Conservation (phyloP, 2,113 vertebrate genomes). For the Butorides virescens region DNA sequence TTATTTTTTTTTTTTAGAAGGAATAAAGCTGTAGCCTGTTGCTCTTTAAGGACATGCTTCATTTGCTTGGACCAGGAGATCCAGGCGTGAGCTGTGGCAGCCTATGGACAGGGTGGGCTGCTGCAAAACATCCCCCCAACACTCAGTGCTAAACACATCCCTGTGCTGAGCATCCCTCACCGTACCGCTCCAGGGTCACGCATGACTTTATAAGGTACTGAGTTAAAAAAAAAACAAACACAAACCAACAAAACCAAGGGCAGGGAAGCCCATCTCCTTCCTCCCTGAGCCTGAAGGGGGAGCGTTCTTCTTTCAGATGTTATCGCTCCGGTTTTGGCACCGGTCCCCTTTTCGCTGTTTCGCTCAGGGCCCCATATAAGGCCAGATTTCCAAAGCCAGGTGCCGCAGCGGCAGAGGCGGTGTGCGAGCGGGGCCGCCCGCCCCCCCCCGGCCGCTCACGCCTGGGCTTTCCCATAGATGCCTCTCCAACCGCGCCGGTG, state of each 20-base stretch:
- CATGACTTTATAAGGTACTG: constrained; percentile 10
- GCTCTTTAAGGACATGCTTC: neutral
- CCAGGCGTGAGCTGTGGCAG: neutral
- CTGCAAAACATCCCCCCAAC: neutral
- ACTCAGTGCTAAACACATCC: neutral
- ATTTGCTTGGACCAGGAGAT: neutral
- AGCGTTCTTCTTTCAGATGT: constrained; percentile 42
- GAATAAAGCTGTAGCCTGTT: neutral
- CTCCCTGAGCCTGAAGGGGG: constrained; percentile 48
- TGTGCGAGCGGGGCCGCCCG: rapidly evolving
- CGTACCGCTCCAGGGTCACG: neutral
- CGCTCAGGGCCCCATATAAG: constrained; percentile 65
- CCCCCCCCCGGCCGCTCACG: neutral
- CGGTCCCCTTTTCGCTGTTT: neutral
- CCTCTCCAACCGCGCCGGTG: neutral
- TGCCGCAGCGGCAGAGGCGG: neutral
- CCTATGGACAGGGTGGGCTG: neutral
- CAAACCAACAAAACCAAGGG: neutral
- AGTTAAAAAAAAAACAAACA: neutral
- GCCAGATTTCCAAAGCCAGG: constrained; percentile 57
- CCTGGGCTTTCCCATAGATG: neutral
- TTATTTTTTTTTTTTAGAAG: neutral
- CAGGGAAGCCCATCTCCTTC: constrained; percentile 5
- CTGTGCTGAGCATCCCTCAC: rapidly evolving
- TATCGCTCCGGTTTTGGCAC: neutral